Base-by-base conservation (phyloP, 2,113 vertebrate genomes). In the Zingel zingel region DNA sequence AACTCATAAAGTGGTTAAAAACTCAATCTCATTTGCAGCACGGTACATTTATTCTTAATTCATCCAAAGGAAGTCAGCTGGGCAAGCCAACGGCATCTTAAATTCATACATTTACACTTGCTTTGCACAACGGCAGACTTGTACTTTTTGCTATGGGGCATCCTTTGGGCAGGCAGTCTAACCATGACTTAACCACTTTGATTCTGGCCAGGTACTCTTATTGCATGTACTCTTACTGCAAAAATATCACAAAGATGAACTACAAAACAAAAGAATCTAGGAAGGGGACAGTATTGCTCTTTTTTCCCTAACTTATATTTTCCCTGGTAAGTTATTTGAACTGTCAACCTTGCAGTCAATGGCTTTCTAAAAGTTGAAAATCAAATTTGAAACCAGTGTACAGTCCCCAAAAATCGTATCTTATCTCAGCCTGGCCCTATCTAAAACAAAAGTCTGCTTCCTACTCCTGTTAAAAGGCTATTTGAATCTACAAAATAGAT, bases 1-100 rank as follows among this genome's bases (percentile, higher is more conserved):
- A 77, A 53, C 43, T 19, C 47, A 69, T 74, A 66, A 50, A 48
- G 25, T 53, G 47, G 27, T 74, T 69, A 65, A 71, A 65, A 81
- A 48, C 19, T 51, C 51, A 76, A 63, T 73, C 51, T 77, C 19
- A 30, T 66, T 11, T 58, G 56, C 19, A 58, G 30, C 19, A 73
- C 1, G 15, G 33, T 64, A 59, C n/a, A 57, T 77, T 70, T 74
- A 50, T 63, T 76, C 59, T 16, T 39, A 27, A 79, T 59, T 72
- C 27, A 36, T 39, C 27, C 10, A n/a, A 51, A 75, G 50, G 13
- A 79, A 71, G 39, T 82, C 23, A 66, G 57, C 19, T 11, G 25
- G 48, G 45, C 36, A 39, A 10, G 57, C n/a, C 65, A 54, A 51
- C 14, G 4, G 13, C 16, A 56, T 36, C 57, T 76, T 11, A 15